Conservation (phyloP, 2,113 vertebrate species). For the Emberiza fucata region DNA sequence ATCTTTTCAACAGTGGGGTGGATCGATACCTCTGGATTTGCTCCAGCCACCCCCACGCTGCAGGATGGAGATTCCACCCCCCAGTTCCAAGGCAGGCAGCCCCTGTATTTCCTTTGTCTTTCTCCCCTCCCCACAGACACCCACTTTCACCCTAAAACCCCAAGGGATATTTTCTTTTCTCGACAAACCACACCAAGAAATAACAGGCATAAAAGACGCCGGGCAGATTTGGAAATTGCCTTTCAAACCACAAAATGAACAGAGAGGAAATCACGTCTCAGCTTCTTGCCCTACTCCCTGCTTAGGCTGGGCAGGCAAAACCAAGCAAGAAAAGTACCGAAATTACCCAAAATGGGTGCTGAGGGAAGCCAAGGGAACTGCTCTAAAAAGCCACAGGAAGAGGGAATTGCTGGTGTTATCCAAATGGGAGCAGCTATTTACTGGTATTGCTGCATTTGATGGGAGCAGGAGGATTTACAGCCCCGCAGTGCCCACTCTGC, state of each 20-base stretch:
- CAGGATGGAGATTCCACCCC: not conserved
- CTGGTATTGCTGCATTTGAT: not conserved
- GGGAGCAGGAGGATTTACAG: not conserved
- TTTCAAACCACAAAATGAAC: constrained; percentile 24
- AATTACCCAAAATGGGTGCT: not conserved
- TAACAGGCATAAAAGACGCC: not conserved
- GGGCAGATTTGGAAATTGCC: not conserved
- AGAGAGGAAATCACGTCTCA: constrained; percentile 2
- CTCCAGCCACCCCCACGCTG: not conserved
- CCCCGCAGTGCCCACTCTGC: not conserved
- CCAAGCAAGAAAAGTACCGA: not conserved
- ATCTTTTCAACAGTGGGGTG: not conserved
- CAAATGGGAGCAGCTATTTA: not conserved
- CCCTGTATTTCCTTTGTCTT: not conserved
- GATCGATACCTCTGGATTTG: not conserved
- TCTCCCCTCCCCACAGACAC: not conserved
- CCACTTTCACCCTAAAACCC: not conserved
- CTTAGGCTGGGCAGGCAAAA: not conserved
- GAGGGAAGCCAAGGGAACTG: not conserved
- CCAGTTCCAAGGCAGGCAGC: not conserved
- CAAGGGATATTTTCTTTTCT: not conserved
- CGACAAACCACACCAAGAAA: not conserved
- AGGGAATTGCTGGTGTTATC: not conserved
- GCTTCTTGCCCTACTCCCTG: not conserved
- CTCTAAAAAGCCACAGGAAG: not conserved